Conservation (phyloP, 2,797 vertebrate genomes). For the Oceanodroma leucorhoa region DNA sequence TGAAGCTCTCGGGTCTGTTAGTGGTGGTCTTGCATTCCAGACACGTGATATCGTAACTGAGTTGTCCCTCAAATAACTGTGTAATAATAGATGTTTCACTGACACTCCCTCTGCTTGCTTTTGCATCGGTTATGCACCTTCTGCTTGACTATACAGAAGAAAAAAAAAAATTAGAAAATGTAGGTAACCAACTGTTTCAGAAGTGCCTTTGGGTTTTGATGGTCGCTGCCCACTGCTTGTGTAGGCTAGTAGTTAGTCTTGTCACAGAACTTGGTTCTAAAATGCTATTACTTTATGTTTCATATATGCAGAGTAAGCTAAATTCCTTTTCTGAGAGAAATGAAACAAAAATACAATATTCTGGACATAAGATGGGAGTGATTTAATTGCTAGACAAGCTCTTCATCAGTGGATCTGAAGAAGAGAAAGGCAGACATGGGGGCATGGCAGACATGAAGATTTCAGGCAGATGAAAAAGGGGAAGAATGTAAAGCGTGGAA, state of each 20-base stretch:
- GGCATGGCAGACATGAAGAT: background rate
- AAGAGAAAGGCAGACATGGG: background rate
- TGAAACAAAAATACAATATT: background rate
- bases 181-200: background rate
- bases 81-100: constrained; percentile 80
- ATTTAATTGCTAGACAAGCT: background rate
- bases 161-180: background rate
- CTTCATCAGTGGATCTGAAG: background rate
- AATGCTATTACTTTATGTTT: background rate
- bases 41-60: constrained; percentile 77
- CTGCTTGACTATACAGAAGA: background rate
- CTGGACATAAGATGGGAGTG: background rate
- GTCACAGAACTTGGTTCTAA: background rate
- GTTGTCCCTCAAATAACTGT: constrained; percentile 82
- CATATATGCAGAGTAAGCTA: background rate
- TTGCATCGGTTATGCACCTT: background rate
- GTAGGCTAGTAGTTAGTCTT: background rate
- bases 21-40: constrained; percentile 76
- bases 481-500: background rate
- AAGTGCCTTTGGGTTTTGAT: background rate
- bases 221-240: background rate
- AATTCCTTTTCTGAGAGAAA: background rate
- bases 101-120: background rate
- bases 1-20: constrained; percentile 79
- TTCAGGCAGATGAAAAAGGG: background rate